A percentile compares a stretch with the other conserved stretches of the same genome.
phyloP scores from a whole-genome alignment of 37 sponge, comb jelly and placozoan genomes.

The Crambe crambe region DNA sequence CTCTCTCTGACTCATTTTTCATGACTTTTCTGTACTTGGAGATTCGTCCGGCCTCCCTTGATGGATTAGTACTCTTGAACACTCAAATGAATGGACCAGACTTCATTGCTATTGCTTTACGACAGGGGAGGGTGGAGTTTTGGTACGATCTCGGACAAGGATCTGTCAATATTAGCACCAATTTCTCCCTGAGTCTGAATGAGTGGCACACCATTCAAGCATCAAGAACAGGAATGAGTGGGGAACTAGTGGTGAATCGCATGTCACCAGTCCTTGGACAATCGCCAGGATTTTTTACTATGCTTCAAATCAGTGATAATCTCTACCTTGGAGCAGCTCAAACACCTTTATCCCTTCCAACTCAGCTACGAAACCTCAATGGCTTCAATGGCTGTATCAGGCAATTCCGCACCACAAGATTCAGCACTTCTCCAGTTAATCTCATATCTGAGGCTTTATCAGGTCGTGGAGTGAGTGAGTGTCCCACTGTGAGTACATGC shows the following conservation, averaged over 20 bases:
- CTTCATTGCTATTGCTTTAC: slow-evolving; percentile 55
- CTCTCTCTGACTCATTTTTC: slow-evolving; percentile 36
- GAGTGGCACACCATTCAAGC: slow-evolving; percentile 66
- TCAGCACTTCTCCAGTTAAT: neutral
- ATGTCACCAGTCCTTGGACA: slow-evolving; percentile 19
- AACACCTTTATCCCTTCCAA: neutral
- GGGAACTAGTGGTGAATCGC: slow-evolving; percentile 47
- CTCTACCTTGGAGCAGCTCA: slow-evolving; percentile 50
- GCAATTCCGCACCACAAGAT: neutral
- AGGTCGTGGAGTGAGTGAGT: slow-evolving; percentile 20
- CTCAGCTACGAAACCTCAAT: neutral
- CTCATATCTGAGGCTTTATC: slow-evolving; percentile 33
- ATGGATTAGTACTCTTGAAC: slow-evolving; percentile 59
- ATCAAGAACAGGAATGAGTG: slow-evolving; percentile 32
- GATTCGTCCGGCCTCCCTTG: slow-evolving; percentile 27
- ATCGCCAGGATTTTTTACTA: slow-evolving; percentile 25
- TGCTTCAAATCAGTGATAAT: slow-evolving; percentile 48
- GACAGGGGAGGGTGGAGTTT: slow-evolving; percentile 42
- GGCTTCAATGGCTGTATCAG: slow-evolving; percentile 60
- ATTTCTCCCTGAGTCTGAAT: slow-evolving; percentile 9
- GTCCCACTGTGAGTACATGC: slow-evolving; percentile 25
- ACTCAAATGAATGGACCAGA: slow-evolving; percentile 33
- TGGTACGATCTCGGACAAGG: slow-evolving; percentile 51
- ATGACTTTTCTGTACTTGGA: slow-evolving; percentile 45
- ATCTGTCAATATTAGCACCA: slow-evolving; percentile 27